Base-by-base conservation (phyloP, 2,113 vertebrate genomes). In the Dasyurus viverrinus region DNA sequence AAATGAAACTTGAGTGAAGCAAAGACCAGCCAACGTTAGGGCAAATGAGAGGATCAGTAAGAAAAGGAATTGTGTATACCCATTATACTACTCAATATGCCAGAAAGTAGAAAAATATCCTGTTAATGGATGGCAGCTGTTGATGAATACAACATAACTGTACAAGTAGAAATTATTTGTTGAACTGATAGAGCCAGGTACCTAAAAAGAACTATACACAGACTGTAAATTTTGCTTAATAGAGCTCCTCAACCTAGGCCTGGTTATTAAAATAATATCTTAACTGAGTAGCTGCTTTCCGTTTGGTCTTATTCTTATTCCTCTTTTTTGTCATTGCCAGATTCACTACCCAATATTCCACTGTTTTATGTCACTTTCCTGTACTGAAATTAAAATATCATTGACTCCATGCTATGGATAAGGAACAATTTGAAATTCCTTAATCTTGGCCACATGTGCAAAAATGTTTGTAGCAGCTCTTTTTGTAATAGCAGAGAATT, bases 1-100 rank as follows among this genome's bases (percentile, higher is more conserved):
- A 97, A 96, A 98, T 98, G 94, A 97, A 98, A 97, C 91, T 53
- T 54, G 89, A 24, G 90, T 94, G 97, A 97, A 96, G 93, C 95
- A 94, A 94, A 98, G 96, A 97, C 54, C 91, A 90, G 53, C 36
- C 94, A 96, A 98, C 97, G 95, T 48, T 97, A 53, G 76, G 42
- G 22, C 91, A 90, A 93, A 95, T 89, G 68, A 96, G 36, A 54
- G 27, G 11, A 97, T 96, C 89, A 55, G 89, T 36, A 60, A 46
- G 92, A 92, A 84, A 95, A 91, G 0, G 60, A 95, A 68, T 36
- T 96, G 24, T 92, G 8, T 42, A 96, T 47, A 14, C 91, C 97
- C 91, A 96, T 26, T 90, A 93, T 92, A 96, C 12, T n/a, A 36
- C 5, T 42, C n/a, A 84, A 42, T 84, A 23, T 30, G 90, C 3